phyloP scores from a whole-genome alignment of 2,888 invertebrate genomes.

The Itoplectis maculator region DNA sequence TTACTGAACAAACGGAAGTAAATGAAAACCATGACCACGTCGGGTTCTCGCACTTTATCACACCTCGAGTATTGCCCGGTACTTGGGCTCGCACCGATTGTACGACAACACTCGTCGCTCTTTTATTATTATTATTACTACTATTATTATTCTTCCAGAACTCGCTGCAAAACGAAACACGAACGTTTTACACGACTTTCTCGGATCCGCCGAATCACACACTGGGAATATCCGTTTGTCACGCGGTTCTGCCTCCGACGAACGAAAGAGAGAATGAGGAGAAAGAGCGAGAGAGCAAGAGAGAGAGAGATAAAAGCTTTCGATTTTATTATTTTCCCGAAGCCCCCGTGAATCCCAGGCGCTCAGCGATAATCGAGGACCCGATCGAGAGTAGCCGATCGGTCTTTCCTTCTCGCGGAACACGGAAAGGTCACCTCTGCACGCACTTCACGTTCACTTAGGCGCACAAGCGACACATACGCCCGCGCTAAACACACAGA shows the following conservation, averaged over 20 bases:
- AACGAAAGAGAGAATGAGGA: background rate
- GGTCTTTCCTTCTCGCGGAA: conserved; percentile 30
- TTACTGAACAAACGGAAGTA: conserved; percentile 14
- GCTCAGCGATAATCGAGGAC: background rate
- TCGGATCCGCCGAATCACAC: conserved; percentile 36
- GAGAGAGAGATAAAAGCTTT: background rate
- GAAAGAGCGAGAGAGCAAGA: background rate
- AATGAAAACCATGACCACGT: background rate
- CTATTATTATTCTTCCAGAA: background rate
- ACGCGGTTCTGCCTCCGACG: conserved; percentile 28
- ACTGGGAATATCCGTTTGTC: conserved; percentile 59
- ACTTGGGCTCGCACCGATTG: too few relatives aligned
- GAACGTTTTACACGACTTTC: background rate
- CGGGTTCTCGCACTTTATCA: background rate
- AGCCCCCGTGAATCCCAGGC: background rate
- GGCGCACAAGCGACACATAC: conserved; percentile 16
- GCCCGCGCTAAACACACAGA: conserved; percentile 4
- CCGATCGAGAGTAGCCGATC: conserved; percentile 41
- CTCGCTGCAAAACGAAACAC: background rate
- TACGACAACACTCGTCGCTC: background rate
- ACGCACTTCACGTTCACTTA: too few relatives aligned
- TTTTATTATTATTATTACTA: background rate
- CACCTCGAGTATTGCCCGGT: conserved; percentile 4
- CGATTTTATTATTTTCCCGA: background rate
- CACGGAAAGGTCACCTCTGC: conserved; percentile 69